These are phyloP conservation scores for Hylomyscus alleni DNA, from an alignment of 2,797 vertebrate species.

Conservation along the genomic window DNA sequence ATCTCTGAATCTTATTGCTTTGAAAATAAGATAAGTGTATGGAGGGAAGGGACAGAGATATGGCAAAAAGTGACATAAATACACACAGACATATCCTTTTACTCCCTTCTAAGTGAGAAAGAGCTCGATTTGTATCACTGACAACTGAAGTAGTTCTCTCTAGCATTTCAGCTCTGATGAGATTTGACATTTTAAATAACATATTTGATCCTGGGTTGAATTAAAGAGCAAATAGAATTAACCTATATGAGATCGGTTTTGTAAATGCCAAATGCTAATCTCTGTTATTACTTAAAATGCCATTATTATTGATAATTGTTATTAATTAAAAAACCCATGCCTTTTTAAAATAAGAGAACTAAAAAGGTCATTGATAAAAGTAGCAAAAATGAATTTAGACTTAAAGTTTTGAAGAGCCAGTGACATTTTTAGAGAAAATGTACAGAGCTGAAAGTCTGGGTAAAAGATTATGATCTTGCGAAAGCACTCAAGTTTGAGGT, in stretches of 20 bases:
- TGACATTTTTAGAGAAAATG: background rate
- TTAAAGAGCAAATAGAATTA: constrained; percentile 68
- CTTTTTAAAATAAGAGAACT: background rate
- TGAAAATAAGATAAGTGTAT: background rate
- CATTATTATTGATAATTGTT: constrained; percentile 39
- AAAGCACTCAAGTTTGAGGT: too few species aligned
- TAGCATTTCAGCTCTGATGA: background rate
- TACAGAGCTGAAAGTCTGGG: background rate
- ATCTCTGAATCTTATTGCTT: background rate
- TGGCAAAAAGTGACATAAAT: background rate
- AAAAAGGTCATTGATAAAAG: background rate
- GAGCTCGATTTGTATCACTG: background rate
- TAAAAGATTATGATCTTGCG: background rate
- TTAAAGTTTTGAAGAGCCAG: background rate
- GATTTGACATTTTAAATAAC: constrained; percentile 57
- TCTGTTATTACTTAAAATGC: constrained; percentile 58
- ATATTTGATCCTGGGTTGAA: constrained; percentile 44
- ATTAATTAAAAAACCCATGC: background rate
- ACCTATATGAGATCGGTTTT: constrained; percentile 43
- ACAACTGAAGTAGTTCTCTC: background rate
- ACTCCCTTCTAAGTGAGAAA: background rate
- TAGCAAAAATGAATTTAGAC: background rate
- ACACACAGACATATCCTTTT: background rate
- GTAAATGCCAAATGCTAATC: constrained; percentile 58
- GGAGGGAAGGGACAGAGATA: background rate